Percentiles rank a stretch among this genome's conserved stretches.
Conservation (phyloP, 2,888 invertebrate genomes). For the Heteromyza rotundicornis region DNA sequence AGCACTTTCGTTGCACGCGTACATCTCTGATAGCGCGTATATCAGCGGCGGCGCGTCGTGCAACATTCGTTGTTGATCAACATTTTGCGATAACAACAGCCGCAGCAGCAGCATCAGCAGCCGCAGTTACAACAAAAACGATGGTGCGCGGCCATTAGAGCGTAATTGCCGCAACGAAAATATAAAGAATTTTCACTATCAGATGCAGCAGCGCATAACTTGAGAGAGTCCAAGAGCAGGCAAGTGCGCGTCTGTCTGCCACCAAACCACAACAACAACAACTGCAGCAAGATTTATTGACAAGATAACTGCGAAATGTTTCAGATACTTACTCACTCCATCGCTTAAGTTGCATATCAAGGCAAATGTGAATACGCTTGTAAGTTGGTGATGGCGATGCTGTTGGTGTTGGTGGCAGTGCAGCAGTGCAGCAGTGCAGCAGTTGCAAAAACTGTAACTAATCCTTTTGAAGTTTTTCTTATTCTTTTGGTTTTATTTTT, state of each 20-base stretch:
- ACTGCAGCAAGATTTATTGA: conserved; percentile 49
- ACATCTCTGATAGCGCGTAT: conserved; percentile 32
- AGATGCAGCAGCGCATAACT: conserved; percentile 1
- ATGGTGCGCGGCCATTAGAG: conserved; percentile 26
- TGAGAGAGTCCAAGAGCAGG: not conserved
- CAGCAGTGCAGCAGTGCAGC: not conserved
- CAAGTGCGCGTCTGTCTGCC: no score
- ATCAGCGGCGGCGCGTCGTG: not conserved
- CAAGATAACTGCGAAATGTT: conserved; percentile 57
- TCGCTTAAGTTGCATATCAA: not conserved
- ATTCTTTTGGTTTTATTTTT: not conserved
- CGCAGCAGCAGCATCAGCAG: conserved; percentile 30
- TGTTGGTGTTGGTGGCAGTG: not conserved
- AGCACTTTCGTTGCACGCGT: conserved; percentile 10
- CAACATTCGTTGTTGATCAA: conserved; percentile 14
- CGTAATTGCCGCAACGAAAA: conserved; percentile 33
- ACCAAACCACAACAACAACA: not conserved
- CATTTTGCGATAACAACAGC: conserved; percentile 22
- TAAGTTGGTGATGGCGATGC: not conserved
- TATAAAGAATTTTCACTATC: conserved; percentile 13
- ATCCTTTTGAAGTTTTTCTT: not conserved
- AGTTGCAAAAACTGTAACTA: not conserved
- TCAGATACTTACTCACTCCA: conserved; percentile 57
- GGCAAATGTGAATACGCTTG: not conserved
- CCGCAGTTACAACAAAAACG: conserved; percentile 15